These are phyloP conservation scores for Drosophila bocqueti DNA, from an alignment of 1,140 invertebrate genomes.

Conservation along the genomic window DNA sequence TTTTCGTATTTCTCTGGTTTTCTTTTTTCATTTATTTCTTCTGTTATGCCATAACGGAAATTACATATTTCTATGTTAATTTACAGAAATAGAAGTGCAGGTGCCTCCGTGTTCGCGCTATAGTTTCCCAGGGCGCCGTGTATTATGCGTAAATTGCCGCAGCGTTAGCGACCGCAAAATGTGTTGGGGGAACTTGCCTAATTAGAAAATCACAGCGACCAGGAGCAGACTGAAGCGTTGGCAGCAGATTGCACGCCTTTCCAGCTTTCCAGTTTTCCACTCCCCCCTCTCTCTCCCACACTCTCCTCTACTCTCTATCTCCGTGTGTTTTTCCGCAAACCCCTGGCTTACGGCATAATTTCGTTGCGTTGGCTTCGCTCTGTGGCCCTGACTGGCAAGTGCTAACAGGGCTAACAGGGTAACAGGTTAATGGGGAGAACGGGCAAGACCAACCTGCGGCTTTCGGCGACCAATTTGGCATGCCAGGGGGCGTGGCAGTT, in stretches of 20 bases:
- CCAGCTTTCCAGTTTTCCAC: slow-evolving; percentile 21
- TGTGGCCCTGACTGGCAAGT: slow-evolving; percentile 33
- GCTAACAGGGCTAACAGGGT: slow-evolving; percentile 25
- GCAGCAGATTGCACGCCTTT: slow-evolving; percentile 43
- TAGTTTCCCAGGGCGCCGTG: slow-evolving; percentile 14
- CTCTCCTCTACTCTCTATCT: too few relatives aligned
- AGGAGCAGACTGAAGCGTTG: slow-evolving; percentile 37
- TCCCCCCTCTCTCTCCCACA: too few relatives aligned
- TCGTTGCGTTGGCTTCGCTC: slow-evolving; percentile 27
- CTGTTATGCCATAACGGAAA: slow-evolving; percentile 56
- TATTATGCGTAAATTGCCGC: slow-evolving; percentile 70
- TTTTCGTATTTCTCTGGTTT: slow-evolving; percentile 29
- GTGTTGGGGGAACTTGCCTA: slow-evolving; percentile 59
- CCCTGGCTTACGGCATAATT: slow-evolving; percentile 36
- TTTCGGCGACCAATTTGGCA: slow-evolving; percentile 37
- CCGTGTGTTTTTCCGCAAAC: background rate
- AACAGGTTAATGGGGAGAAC: slow-evolving; percentile 11
- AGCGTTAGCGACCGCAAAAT: slow-evolving; percentile 65
- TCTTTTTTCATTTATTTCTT: slow-evolving; percentile 19
- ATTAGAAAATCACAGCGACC: slow-evolving; percentile 77
- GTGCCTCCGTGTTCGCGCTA: background rate
- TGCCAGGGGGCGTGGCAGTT: slow-evolving; percentile 4
- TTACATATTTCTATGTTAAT: slow-evolving; percentile 80
- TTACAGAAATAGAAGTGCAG: slow-evolving; percentile 55
- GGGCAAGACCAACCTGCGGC: slow-evolving; percentile 22